These are phyloP conservation scores for Acanthochromis polyacanthus DNA, from an alignment of 2,113 vertebrate species.

Conservation along the genomic window DNA sequence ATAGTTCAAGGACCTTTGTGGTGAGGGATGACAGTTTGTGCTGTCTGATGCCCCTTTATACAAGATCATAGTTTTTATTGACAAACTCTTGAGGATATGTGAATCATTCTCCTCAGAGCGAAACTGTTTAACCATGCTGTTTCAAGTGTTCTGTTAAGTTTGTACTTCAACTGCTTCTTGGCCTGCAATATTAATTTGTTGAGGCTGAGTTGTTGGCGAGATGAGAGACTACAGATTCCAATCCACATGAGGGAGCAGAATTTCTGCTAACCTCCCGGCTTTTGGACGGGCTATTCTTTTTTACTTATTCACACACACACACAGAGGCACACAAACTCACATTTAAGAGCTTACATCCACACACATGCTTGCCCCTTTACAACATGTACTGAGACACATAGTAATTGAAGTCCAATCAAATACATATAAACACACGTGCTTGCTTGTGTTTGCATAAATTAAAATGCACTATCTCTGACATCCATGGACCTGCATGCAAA, in stretches of 20 bases:
- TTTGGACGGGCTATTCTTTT: slow-evolving; percentile 40
- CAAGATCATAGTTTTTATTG: slow-evolving; percentile 2
- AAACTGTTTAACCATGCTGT: background rate
- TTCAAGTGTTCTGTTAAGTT: slow-evolving; percentile 21
- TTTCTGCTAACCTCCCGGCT: slow-evolving; percentile 57
- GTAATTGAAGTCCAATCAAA: slow-evolving; percentile 1
- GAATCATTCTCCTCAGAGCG: slow-evolving; percentile 16
- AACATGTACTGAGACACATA: slow-evolving; percentile 1
- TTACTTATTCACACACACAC: slow-evolving; percentile 14
- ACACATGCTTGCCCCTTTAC: background rate
- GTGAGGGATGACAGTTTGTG: background rate
- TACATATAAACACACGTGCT: slow-evolving; percentile 1
- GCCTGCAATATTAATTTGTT: slow-evolving; percentile 35
- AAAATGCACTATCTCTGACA: background rate
- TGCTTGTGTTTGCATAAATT: background rate
- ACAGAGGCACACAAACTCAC: background rate
- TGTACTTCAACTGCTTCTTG: slow-evolving; percentile 16
- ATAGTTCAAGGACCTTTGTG: background rate
- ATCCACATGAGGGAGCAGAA: slow-evolving; percentile 44
- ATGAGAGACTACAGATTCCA: slow-evolving; percentile 46
- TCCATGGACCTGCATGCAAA: background rate
- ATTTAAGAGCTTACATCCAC: background rate
- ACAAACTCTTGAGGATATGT: background rate
- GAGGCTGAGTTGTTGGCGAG: slow-evolving; percentile 32
- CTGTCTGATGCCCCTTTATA: background rate